phyloP scores from a whole-genome alignment of 2,888 invertebrate genomes.

The Drosophila nr. perissopoda region DNA sequence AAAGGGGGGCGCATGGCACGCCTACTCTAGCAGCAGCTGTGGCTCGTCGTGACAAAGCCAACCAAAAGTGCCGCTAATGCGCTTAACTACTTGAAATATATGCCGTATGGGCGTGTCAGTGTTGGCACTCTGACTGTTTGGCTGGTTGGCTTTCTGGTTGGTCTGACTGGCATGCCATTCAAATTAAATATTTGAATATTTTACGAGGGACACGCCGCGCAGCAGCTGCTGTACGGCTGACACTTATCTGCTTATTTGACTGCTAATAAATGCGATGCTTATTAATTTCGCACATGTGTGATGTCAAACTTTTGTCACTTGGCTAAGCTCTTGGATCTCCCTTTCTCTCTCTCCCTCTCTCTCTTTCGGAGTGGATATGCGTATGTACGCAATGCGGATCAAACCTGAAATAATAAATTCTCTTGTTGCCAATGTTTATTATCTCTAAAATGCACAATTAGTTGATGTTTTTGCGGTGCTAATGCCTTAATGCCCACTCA shows the following conservation, averaged over 20 bases:
- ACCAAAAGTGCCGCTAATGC: conserved; percentile 79
- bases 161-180: conserved; percentile 54
- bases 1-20: conserved; percentile 10
- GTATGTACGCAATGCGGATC: conserved; percentile 50
- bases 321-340: conserved; percentile 21
- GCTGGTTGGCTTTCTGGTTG: conserved; percentile 21
- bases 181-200: conserved; percentile 71
- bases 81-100: conserved; percentile 80
- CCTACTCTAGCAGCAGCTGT: conserved; percentile 14
- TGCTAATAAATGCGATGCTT: conserved; percentile 77
- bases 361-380: background rate
- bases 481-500: conserved; percentile 69
- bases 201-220: conserved; percentile 34
- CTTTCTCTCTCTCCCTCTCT: background rate
- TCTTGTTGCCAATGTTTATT: conserved; percentile 70
- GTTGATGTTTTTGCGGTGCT: conserved; percentile 79
- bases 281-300: conserved; percentile 61
- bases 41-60: conserved; percentile 52
- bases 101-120: conserved; percentile 47
- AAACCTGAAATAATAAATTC: conserved; percentile 74
- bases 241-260: conserved; percentile 79
- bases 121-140: conserved; percentile 2
- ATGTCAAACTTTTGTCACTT: conserved; percentile 69
- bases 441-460: conserved; percentile 79
- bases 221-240: conserved; percentile 71